These are phyloP conservation scores for Zoanthus gigantus DNA, from an alignment of 92 coral and sea anemone species.

Conservation along the genomic window DNA sequence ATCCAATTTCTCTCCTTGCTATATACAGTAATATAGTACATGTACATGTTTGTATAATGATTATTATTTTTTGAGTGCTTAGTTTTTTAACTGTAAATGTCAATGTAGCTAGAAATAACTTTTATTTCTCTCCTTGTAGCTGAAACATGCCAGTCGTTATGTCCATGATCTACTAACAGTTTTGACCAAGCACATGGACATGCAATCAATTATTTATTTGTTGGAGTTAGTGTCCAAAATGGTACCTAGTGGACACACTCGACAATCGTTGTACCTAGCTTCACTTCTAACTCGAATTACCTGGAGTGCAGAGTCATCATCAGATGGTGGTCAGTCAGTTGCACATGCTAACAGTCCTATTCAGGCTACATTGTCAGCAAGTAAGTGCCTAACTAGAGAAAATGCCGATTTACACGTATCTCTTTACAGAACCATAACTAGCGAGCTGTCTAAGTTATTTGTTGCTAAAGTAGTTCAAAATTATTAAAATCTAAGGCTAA, in stretches of 20 bases:
- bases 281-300: slow-evolving; percentile 87
- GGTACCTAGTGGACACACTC: slow-evolving; percentile 87
- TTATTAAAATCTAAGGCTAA: no score
- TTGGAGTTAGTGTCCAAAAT: slow-evolving; percentile 88
- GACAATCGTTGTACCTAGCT: slow-evolving; percentile 95
- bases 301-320: slow-evolving; percentile 91
- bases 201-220: slow-evolving; percentile 87
- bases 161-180: slow-evolving; percentile 96
- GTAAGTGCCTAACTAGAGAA: slow-evolving; percentile 38
- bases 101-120: no score
- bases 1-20: no score
- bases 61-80: no score
- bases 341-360: slow-evolving; percentile 82
- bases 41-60: no score
- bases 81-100: no score
- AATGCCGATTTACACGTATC: neutral
- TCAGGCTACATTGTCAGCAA: slow-evolving; percentile 74
- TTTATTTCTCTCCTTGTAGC: slow-evolving; percentile 46
- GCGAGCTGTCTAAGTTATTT: no score
- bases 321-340: slow-evolving; percentile 67
- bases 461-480: no score
- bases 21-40: no score
- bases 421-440: no score
- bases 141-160: slow-evolving; percentile 98
- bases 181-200: slow-evolving; percentile 93